These are phyloP conservation scores for Fistularia commersonii DNA, from an alignment of 2,797 vertebrate species.

Conservation along the genomic window DNA sequence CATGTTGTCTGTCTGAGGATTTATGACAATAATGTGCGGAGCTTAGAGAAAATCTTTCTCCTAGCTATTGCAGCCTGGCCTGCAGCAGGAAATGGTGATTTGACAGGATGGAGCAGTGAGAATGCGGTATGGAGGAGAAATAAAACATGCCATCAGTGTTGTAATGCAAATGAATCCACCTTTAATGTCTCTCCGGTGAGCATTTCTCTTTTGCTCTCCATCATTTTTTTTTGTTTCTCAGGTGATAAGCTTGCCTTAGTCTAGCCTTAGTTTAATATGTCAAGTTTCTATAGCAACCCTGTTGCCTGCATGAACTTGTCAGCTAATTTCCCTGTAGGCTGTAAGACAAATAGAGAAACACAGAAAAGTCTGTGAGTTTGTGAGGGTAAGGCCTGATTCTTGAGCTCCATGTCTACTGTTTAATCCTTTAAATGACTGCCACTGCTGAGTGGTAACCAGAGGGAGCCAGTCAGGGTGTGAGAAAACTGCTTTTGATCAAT, in stretches of 20 bases:
- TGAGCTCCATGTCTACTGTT: slow-evolving; percentile 25
- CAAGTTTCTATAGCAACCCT: slow-evolving; percentile 73
- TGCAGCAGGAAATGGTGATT: slow-evolving; percentile 7
- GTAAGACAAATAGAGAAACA: slow-evolving; percentile 47
- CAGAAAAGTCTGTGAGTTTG: slow-evolving; percentile 44
- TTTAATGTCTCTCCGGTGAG: slow-evolving; percentile 54
- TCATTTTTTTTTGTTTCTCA: slow-evolving; percentile 26
- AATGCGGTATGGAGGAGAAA: slow-evolving; percentile 21
- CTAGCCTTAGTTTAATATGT: slow-evolving; percentile 57
- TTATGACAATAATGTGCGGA: slow-evolving; percentile 20
- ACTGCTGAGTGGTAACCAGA: slow-evolving; percentile 14
- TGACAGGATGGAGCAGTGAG: slow-evolving; percentile 14
- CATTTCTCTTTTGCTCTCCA: slow-evolving; percentile 7
- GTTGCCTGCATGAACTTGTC: slow-evolving; percentile 61
- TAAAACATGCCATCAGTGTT: slow-evolving; percentile 47
- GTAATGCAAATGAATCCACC: slow-evolving; percentile 49
- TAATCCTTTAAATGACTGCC: slow-evolving; percentile 36
- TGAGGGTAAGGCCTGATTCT: slow-evolving; percentile 37
- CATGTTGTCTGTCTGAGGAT: slow-evolving; percentile 20
- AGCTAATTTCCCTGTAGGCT: slow-evolving; percentile 70
- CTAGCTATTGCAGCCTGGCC: slow-evolving; percentile 8
- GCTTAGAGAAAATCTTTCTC: slow-evolving; percentile 19
- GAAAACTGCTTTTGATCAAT: slow-evolving; percentile 8
- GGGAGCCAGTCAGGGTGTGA: slow-evolving; percentile 12
- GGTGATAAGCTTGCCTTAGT: slow-evolving; percentile 43